Evolutionary conservation across 2,888 invertebrate species (phyloP), one percentile per base, ranked within the genome.

Genomic region (Drosophila prolongata): DNA sequence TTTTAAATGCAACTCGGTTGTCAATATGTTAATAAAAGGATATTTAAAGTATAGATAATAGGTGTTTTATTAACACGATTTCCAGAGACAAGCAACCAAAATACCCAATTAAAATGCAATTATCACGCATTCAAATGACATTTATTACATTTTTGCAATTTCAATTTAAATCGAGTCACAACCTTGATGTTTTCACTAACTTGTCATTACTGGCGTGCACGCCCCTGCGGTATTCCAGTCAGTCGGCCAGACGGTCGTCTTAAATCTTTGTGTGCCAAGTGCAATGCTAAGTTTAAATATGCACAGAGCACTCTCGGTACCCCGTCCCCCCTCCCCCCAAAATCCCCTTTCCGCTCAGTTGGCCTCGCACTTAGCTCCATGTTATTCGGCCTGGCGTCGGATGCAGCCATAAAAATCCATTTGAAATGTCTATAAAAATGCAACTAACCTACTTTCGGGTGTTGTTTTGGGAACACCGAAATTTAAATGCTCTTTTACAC

Each of bases 321-420:
- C 46, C 37, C 30, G 13, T 49, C 35, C 47, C 24, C 40, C 43
- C 34, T 27, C 27, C 24, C 47, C 47, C 49, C 37, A 58, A 16
- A 40, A 27, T 44, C 70, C 50, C 35, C 16, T 34, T 35, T 35
- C 19, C 49, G 13, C 49, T 35, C 49, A 9, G 61, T 14, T 54
- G 43, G 67, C 56, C 49, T 68, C 66, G 69, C 55, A 55, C 47
- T 44, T 50, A 38, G 59, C 54, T 71, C 19, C 42, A 57, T 71
- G 71, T 46, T 9, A 30, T 40, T 40, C 37, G 60, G 68, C 11
- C 43, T 64, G 58, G 44, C 59, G 67, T 74, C 66, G 75, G 72
- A 72, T 72, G 78, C 78, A 78, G 75, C 78, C 78, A 78, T 78
- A 80, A 78, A 78, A 78, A 77, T 75, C 78, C 78, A 80, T 76